phyloP scores from a whole-genome alignment of 2,113 vertebrate species.

The Syrmaticus mikado region DNA sequence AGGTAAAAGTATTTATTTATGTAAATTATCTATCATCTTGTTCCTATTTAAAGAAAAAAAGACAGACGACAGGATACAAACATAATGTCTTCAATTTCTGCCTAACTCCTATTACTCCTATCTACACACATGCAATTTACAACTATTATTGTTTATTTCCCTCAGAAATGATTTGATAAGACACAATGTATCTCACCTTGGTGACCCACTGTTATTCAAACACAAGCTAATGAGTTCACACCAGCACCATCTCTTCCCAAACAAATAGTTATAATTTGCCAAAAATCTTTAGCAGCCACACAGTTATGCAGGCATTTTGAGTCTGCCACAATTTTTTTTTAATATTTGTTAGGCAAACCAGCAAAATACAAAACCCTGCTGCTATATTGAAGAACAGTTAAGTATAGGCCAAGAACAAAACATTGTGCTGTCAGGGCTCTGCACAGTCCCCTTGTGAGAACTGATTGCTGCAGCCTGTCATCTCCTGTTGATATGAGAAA shows the following conservation, averaged over 20 bases:
- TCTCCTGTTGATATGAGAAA: background rate
- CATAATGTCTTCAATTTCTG: background rate
- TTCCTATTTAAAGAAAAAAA: background rate
- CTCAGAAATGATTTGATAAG: background rate
- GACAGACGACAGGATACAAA: background rate
- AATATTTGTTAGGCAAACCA: slow-evolving; percentile 40
- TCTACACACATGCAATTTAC: background rate
- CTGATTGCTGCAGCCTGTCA: background rate
- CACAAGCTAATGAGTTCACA: background rate
- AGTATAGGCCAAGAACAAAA: slow-evolving; percentile 16
- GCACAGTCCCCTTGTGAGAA: background rate
- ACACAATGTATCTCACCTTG: background rate
- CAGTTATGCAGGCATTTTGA: background rate
- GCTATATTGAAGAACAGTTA: background rate
- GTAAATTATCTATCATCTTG: background rate
- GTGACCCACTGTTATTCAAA: background rate
- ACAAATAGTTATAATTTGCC: background rate
- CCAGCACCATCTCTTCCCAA: background rate
- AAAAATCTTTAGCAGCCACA: background rate
- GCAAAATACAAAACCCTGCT: background rate
- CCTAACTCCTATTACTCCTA: background rate
- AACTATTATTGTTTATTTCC: background rate
- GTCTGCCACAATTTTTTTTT: background rate
- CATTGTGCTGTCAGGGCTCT: background rate
- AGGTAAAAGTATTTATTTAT: background rate